phyloP scores from a whole-genome alignment of 2,113 vertebrate genomes.

The Calidris pygmaea region DNA sequence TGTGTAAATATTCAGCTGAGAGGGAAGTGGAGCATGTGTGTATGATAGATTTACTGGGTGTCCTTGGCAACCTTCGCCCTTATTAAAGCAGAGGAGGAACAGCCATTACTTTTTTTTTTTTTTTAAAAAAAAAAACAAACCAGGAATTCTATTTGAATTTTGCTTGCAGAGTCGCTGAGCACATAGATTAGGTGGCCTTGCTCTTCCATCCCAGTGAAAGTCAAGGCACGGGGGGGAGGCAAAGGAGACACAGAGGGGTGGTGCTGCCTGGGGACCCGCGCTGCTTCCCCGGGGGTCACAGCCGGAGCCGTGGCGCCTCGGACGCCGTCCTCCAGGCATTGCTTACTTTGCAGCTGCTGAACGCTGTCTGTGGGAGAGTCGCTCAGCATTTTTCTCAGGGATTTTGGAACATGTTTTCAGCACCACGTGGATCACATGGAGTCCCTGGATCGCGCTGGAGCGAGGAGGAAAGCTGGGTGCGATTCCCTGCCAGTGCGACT shows the following conservation, averaged over 20 bases:
- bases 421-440: neutral
- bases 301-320: fast-evolving
- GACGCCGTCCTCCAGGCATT: fast-evolving
- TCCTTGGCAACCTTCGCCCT: neutral
- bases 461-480: neutral
- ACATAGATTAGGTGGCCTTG: neutral
- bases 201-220: neutral
- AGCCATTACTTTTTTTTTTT: neutral
- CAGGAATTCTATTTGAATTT: neutral
- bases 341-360: neutral
- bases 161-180: neutral
- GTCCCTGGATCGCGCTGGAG: neutral
- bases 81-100: neutral
- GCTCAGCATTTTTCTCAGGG: neutral
- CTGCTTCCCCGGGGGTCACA: neutral
- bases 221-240: neutral
- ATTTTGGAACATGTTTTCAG: neutral
- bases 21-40: neutral
- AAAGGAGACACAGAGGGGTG: neutral
- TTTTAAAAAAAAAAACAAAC: neutral
- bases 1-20: slow-evolving; percentile 19
- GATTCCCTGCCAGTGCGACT: fast-evolving
- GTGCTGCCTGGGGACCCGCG: neutral
- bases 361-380: neutral
- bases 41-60: neutral